Evolutionary conservation across 2,888 invertebrate genomes (phyloP), one percentile per base, ranked within the genome.

Genomic region (Anticlea derivata): DNA sequence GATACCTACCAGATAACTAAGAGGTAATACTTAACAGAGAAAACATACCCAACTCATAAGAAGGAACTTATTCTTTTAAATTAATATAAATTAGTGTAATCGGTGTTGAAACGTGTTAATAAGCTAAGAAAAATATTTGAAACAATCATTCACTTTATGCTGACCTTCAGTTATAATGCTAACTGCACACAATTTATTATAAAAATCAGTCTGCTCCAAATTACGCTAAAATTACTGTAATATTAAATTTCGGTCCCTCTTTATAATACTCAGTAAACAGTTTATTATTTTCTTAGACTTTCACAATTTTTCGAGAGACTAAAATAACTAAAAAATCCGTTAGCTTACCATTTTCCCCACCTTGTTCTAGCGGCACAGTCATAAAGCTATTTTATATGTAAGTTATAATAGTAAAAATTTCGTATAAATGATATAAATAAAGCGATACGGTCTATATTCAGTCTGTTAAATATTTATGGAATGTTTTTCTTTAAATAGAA

Each of bases 221-320:
- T 75, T 77, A 82, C 67, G 68, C 78, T 80, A 78, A 70, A 70
- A 68, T 70, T 73, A 75, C 66, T 68, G 71, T 74, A 68, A 68
- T 68, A 60, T 72, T 75, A 68, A 61, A 65, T 78, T 82, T 85
- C 81, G 85, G 86, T 85, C 86, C 86, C 86, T 72, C 68, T 70
- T 76, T 70, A 62, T 76, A 86, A 84, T 83, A 85, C 82, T 82
- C 67, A 59, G 65, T 65, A 67, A 66, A 51, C 58, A 51, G 46
- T 65, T 58, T 59, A 50, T 46, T 52, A 58, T 66, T 55, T 55
- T 55, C 53, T 40, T 47, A 46, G 62, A 46, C 44, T 27, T 40
- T 20, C 20, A 33, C 20, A 30, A 39, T 30, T 55, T 52, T 34
- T 46, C 53, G 41, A 49, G 37, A 41, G 43, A 46, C 30, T 29